Evolutionary conservation across 2,113 vertebrate genomes (phyloP).

Genomic region (Herpetotheres cachinnans): DNA sequence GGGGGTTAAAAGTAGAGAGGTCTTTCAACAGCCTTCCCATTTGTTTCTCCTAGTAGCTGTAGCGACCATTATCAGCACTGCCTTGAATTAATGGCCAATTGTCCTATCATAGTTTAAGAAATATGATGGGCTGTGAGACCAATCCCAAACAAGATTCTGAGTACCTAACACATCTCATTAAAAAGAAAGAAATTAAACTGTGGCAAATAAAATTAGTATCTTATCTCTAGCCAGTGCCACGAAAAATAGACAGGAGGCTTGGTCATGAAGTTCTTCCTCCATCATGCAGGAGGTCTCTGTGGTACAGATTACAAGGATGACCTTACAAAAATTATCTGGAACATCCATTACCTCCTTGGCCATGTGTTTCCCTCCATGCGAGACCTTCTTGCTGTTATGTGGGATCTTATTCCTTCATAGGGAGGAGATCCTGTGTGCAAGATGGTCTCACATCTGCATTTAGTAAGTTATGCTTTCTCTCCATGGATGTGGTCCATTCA

Average conservation of each 20-base stretch:
- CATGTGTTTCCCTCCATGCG: neutral
- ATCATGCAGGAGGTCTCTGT: neutral
- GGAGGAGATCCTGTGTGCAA: neutral
- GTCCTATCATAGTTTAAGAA: slow-evolving; percentile 30
- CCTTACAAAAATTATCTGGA: neutral
- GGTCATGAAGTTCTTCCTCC: neutral
- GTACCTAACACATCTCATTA: slow-evolving; percentile 15
- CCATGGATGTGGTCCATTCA: neutral
- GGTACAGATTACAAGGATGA: neutral
- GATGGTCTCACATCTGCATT: neutral
- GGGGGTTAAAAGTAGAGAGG: neutral
- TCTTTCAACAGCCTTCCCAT: neutral
- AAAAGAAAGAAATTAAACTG: neutral
- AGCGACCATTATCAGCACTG: neutral
- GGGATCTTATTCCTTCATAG: neutral
- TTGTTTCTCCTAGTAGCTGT: neutral
- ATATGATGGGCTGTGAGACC: slow-evolving; percentile 12
- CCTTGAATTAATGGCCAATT: slow-evolving; percentile 38
- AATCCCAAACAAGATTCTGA: slow-evolving; percentile 22
- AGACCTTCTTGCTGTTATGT: neutral
- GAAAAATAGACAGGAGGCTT: neutral
- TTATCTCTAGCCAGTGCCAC: neutral
- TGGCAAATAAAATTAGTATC: slow-evolving; percentile 5
- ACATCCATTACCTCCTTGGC: neutral
- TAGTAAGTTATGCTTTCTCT: neutral